These are phyloP conservation scores for Pseudomugil gertrudae DNA, from an alignment of 2,797 vertebrate genomes.

Conservation along the genomic window DNA sequence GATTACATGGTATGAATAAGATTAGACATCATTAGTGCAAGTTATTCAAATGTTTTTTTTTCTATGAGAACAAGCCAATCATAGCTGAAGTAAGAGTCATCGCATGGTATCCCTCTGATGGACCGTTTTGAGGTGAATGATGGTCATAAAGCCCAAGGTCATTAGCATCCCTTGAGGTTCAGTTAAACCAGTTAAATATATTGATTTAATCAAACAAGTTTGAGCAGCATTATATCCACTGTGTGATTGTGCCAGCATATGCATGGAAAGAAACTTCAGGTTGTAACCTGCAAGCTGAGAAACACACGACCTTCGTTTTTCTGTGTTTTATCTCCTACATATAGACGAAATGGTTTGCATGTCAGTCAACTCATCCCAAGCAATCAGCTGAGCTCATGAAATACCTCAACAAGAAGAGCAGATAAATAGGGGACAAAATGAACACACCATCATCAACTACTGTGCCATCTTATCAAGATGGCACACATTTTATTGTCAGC, in stretches of 20 bases:
- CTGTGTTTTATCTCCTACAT: constrained; percentile 55
- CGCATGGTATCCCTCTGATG: constrained; percentile 23
- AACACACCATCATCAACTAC: constrained; percentile 57
- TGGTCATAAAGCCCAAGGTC: constrained; percentile 15
- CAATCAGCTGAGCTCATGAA: constrained; percentile 50
- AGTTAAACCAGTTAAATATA: constrained; percentile 32
- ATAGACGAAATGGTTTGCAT: constrained; percentile 27
- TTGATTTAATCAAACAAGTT: constrained; percentile 37
- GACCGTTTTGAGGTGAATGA: constrained; percentile 1
- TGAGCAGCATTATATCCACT: constrained; percentile 37
- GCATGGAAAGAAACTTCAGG: constrained; percentile 37
- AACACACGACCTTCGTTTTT: constrained; percentile 49
- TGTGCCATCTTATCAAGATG: constrained; percentile 54
- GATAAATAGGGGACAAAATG: constrained; percentile 73
- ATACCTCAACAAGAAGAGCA: constrained; percentile 40
- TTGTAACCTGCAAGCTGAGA: constrained; percentile 48
- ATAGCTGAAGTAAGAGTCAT: not conserved
- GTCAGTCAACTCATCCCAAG: constrained; percentile 66
- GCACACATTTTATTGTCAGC: constrained; percentile 65
- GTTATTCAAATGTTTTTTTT: not conserved
- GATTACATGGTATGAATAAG: not conserved
- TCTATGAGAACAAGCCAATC: not conserved
- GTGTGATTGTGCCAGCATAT: constrained; percentile 40
- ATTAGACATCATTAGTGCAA: not conserved
- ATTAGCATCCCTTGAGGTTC: constrained; percentile 12